Evolutionary conservation across 2,888 invertebrate species (phyloP).

Genomic region (Osmoderma eremita): DNA sequence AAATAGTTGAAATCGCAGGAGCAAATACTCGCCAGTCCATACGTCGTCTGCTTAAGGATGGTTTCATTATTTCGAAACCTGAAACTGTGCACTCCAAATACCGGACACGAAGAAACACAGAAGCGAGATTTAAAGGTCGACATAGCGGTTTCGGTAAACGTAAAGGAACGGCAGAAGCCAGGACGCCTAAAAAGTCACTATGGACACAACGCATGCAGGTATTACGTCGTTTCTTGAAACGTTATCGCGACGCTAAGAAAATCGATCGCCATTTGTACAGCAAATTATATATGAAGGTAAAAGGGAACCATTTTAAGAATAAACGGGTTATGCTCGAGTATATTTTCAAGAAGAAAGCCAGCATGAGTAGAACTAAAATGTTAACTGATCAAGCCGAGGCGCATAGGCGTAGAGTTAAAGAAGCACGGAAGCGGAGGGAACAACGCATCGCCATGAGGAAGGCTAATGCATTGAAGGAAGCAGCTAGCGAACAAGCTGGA

Average conservation of each 20-base stretch:
- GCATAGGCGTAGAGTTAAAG: slow-evolving; percentile 90
- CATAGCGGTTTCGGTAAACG: slow-evolving; percentile 98
- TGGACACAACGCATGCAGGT: slow-evolving; percentile 96
- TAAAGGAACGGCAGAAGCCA: slow-evolving; percentile 97
- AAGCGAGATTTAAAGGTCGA: slow-evolving; percentile 94
- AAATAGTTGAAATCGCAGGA: slow-evolving; percentile 97
- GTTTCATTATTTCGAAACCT: slow-evolving; percentile 97
- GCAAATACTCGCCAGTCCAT: slow-evolving; percentile 98
- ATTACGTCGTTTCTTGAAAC: slow-evolving; percentile 89
- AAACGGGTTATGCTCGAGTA: slow-evolving; percentile 98
- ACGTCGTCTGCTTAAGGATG: slow-evolving; percentile 96
- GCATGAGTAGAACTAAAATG: slow-evolving; percentile 95
- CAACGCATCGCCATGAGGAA: slow-evolving; percentile 91
- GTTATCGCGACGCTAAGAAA: slow-evolving; percentile 94
- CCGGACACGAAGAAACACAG: slow-evolving; percentile 92
- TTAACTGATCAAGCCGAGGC: slow-evolving; percentile 96
- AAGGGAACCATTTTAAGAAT: slow-evolving; percentile 96
- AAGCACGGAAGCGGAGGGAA: slow-evolving; percentile 92
- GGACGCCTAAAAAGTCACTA: slow-evolving; percentile 73
- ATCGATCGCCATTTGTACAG: slow-evolving; percentile 98
- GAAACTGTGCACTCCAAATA: slow-evolving; percentile 96
- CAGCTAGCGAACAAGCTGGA: slow-evolving; percentile 1
- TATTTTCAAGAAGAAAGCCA: slow-evolving; percentile 99
- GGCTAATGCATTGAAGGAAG: slow-evolving; percentile 65
- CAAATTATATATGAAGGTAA: slow-evolving; percentile 90